A percentile compares a stretch with the other conserved stretches of the same genome.
phyloP scores from a whole-genome alignment of 2,888 invertebrate genomes.

The Macrosiphum euphorbiae region DNA sequence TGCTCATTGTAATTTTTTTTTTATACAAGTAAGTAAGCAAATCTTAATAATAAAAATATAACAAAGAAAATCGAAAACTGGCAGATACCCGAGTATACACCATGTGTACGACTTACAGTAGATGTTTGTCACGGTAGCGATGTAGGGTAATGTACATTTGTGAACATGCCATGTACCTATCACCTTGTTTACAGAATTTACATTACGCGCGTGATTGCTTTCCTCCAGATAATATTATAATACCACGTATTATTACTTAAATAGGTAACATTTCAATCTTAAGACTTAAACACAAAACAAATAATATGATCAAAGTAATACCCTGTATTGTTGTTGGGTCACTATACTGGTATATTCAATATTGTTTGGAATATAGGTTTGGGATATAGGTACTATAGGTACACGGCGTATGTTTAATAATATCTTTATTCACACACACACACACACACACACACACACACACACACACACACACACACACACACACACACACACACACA shows the following conservation, averaged over 20 bases:
- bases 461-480: too few species aligned
- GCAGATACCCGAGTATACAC: neutral
- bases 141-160: neutral
- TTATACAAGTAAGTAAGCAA: too few species aligned
- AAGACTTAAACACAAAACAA: neutral
- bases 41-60: neutral
- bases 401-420: neutral
- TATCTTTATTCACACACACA: neutral
- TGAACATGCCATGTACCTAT: neutral
- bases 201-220: constrained; percentile 4
- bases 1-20: too few species aligned
- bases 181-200: neutral
- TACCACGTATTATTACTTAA: neutral
- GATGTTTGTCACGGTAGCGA: neutral
- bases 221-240: neutral
- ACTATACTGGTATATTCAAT: neutral
- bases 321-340: neutral
- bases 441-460: too few species aligned
- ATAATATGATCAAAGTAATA: neutral
- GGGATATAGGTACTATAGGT: neutral
- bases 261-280: neutral
- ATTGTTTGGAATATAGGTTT: neutral
- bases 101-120: neutral
- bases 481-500: too few species aligned
- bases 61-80: neutral